These are phyloP conservation scores for Mus minutoides DNA, from an alignment of 2,797 vertebrate species.

Conservation along the genomic window DNA sequence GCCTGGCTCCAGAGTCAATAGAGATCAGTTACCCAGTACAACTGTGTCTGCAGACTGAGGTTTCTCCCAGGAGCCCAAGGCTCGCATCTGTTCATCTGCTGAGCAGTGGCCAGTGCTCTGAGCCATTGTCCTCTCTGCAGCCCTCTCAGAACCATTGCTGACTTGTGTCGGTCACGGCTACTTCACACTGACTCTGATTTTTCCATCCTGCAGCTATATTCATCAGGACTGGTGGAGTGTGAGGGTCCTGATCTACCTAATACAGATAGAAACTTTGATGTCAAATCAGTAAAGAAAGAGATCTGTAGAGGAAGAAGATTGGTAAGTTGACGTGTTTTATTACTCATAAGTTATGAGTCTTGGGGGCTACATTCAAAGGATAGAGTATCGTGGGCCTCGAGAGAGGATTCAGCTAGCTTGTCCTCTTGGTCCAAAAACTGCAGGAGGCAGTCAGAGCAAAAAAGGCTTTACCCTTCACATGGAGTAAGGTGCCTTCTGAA, in stretches of 20 bases:
- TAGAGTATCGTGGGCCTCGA: neutral
- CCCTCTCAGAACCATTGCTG: neutral
- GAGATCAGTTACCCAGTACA: neutral
- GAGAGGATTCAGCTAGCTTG: neutral
- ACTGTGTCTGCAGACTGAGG: neutral
- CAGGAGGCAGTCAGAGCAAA: neutral
- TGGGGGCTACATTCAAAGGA: neutral
- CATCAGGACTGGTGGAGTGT: constrained; percentile 87
- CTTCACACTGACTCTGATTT: neutral
- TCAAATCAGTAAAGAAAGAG: constrained; percentile 85
- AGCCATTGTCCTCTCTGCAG: neutral
- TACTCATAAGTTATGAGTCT: neutral
- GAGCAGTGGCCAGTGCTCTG: neutral
- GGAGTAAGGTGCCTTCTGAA: neutral
- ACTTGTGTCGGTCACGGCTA: neutral
- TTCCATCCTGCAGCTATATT: constrained; percentile 84
- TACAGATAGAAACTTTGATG: constrained; percentile 83
- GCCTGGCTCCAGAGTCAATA: neutral
- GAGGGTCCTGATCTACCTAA: constrained; percentile 78
- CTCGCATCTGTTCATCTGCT: neutral
- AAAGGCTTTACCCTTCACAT: neutral
- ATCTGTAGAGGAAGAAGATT: constrained; percentile 86
- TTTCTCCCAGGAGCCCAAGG: neutral
- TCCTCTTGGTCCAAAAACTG: neutral
- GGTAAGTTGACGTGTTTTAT: constrained; percentile 81